Evolutionary conservation across 1,140 invertebrate species (phyloP).

Genomic region (Homalodisca vitripennis): DNA sequence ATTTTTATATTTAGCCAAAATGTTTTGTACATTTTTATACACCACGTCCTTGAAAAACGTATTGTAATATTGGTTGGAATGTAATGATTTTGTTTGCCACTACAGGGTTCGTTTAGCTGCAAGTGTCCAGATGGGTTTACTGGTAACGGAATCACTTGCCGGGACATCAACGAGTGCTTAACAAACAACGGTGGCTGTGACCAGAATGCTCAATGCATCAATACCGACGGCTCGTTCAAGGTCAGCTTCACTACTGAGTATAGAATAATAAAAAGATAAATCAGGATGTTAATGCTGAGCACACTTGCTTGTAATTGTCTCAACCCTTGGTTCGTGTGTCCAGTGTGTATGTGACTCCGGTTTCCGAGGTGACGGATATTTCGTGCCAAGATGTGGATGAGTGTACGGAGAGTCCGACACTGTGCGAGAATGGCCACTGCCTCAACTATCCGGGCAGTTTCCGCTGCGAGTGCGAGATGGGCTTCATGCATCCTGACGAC

Average conservation of each 20-base stretch:
- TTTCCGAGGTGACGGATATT: conserved; percentile 77
- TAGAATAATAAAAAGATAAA: too few species aligned
- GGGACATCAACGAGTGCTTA: conserved; percentile 80
- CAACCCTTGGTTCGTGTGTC: too few species aligned
- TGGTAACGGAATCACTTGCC: conserved; percentile 72
- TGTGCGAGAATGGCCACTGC: conserved; percentile 78
- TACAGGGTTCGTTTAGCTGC: conserved; percentile 76
- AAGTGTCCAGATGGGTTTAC: conserved; percentile 80
- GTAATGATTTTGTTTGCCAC: too few species aligned
- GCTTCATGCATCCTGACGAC: conserved; percentile 72
- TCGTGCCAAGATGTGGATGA: conserved; percentile 77
- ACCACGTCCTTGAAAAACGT: too few species aligned
- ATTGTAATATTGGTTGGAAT: too few species aligned
- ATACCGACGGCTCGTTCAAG: conserved; percentile 60
- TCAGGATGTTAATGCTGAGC: too few species aligned
- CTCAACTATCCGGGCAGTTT: conserved; percentile 82
- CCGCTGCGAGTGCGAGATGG: conserved; percentile 83
- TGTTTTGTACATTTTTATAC: too few species aligned
- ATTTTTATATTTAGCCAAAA: too few species aligned
- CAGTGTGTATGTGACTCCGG: conserved; percentile 75
- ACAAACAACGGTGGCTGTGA: conserved; percentile 80
- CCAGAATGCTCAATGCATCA: conserved; percentile 79
- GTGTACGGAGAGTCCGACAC: conserved; percentile 73
- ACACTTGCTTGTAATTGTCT: too few species aligned
- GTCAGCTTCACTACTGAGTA: too few species aligned